Base-by-base conservation (phyloP, 2,113 vertebrate species). In the Morone chrysops region DNA sequence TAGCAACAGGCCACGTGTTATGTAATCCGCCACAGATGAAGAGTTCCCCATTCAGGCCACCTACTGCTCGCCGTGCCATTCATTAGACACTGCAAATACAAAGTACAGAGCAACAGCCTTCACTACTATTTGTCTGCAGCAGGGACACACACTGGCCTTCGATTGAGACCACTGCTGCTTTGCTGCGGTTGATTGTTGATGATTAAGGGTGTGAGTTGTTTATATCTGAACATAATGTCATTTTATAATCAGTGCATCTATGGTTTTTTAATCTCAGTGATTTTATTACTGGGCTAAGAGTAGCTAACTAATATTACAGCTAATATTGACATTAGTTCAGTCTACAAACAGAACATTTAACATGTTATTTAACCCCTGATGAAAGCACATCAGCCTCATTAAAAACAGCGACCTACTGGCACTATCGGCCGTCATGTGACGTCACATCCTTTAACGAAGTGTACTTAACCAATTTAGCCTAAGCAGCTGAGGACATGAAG, bases 1-100 rank as follows among this genome's bases (percentile, higher is more conserved):
- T 82, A 78, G 75, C 87, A 76, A 85, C 75, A 62, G 77, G 83
- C 60, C 85, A 86, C 68, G 75, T 88, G 87, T 92, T 89, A 81
- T 62, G 75, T 90, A 92, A 92, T 89, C 86, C 43, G 2, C 77
- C 67, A 83, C 90, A 90, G 83, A 87, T 82, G 87, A 75, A 91
- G 79, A 68, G 74, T 47, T 82, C 80, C 59, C 71, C 67, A 85
- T 89, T 89, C 87, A 84, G 72, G 70, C 76, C 70, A 54, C 50
- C 38, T 78, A 18, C 75, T 70, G 60, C 68, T 75, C 2, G 1
- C 59, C 22, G 51, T 70, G 81, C 79, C 80, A 82, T 87, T 90
- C 83, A 89, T 83, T 56, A 61, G 66, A 61, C 63, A 14, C 71
- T 41, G 54, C 9, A 70, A 50, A 72, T 40, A 31, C 59, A 68